A percentile compares a stretch with the other conserved stretches of the same genome.
These are phyloP conservation scores for Sarotherodon lohbergeri DNA, from an alignment of 2,113 vertebrate species.

Conservation along the genomic window DNA sequence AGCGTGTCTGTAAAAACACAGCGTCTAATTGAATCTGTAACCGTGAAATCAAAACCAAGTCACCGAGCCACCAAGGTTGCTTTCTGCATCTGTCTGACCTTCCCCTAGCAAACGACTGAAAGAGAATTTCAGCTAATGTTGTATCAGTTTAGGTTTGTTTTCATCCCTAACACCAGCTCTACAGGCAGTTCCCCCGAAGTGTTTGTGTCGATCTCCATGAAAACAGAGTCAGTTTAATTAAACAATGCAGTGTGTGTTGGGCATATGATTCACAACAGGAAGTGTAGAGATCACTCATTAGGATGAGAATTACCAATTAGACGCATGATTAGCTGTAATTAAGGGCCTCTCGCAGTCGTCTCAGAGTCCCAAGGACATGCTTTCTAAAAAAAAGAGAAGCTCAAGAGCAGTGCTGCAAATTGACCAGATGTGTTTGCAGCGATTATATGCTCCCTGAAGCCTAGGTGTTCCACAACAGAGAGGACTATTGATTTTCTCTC, in stretches of 20 bases:
- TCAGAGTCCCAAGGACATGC: neutral
- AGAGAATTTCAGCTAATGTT: neutral
- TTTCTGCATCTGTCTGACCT: neutral
- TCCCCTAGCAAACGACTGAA: neutral
- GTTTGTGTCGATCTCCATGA: neutral
- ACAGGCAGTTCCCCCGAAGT: neutral
- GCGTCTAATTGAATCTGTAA: neutral
- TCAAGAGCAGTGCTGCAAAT: neutral
- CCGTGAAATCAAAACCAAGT: neutral
- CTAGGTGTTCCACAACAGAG: neutral
- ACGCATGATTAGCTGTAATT: slow-evolving; percentile 21
- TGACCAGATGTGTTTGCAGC: neutral
- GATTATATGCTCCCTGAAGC: neutral
- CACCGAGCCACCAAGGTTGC: accelerated
- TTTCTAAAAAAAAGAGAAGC: neutral
- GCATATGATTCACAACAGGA: slow-evolving; percentile 1
- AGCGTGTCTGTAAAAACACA: neutral
- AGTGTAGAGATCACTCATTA: slow-evolving; percentile 6
- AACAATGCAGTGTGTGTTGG: neutral
- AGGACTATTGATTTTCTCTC: neutral
- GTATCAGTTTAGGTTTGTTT: neutral
- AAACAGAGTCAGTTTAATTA: slow-evolving; percentile 5
- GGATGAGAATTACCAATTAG: slow-evolving; percentile 23
- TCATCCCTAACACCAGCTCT: neutral
- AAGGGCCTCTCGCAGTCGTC: neutral